Evolutionary conservation across 2,113 vertebrate species (phyloP), one percentile per base, ranked within the genome.

Genomic region (Sclerurus mexicanus): DNA sequence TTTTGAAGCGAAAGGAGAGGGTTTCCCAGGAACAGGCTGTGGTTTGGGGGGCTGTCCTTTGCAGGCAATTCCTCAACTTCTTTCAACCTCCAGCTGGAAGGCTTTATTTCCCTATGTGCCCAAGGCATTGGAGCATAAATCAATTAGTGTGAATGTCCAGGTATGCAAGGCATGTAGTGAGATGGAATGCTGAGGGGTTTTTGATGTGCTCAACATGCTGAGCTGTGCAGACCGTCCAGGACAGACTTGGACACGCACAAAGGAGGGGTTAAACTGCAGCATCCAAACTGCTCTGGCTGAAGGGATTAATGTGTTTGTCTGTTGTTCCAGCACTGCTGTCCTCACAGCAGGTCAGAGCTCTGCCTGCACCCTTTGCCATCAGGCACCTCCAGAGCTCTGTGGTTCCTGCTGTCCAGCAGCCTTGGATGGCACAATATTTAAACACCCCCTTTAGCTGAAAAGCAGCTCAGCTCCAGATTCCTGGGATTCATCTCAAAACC

Each of bases 401-500:
- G 50, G 27, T 19, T 93, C 79, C 90, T 58, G 66, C 13, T 12
- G 11, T 50, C 85, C 39, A 60, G 74, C 44, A 53, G 47, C 80
- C 37, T 30, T 6, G 77, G 63, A 92, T 67, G 90, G 85, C 91
- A 79, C 58, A 37, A 20, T 3, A 78, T 89, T 92, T 53, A 85
- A 94, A 67, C 72, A 63, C 31, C 55, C 75, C 55, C 72, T 93
- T 55, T 39, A 46, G 80, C 14, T 95, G 95, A 87, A 81, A 79
- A 82, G 87, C 35, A 44, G 20, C 58, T 90, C 92, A 35, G 39
- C 66, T 85, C 47, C 84, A 55, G 87, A 97, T 97, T 96, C 93
- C 85, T 95, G 93, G 91, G 89, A 95, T 96, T 96, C 87, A 79
- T 82, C 92, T 95, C 92, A 82, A 96, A 96, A 90, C 68, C 96